Evolutionary conservation across 2,113 vertebrate species (phyloP).

Genomic region (Pyxicephalus adspersus): DNA sequence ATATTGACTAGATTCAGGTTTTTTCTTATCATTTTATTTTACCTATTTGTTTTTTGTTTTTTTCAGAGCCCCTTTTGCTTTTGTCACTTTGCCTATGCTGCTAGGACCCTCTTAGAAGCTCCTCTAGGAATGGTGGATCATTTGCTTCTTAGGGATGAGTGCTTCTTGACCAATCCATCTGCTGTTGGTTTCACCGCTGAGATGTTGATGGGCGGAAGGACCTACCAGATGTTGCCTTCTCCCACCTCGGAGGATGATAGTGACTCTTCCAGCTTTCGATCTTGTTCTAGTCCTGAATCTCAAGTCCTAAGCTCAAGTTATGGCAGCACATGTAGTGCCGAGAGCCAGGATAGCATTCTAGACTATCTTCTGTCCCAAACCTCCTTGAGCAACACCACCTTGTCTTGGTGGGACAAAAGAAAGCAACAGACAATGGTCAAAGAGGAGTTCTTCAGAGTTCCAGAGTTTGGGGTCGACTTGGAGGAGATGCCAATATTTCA

Average conservation of each 20-base stretch:
- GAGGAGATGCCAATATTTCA: slow-evolving; percentile 89
- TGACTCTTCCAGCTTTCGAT: slow-evolving; percentile 87
- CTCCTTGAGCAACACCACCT: slow-evolving; percentile 73
- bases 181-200: slow-evolving; percentile 72
- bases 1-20: not conserved
- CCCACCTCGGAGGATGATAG: slow-evolving; percentile 91
- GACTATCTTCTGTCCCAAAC: slow-evolving; percentile 90
- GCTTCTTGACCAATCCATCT: slow-evolving; percentile 79
- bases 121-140: slow-evolving; percentile 94
- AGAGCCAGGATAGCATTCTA: slow-evolving; percentile 88
- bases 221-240: slow-evolving; percentile 85
- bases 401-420: slow-evolving; percentile 80
- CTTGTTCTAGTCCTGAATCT: slow-evolving; percentile 90
- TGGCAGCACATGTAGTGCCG: slow-evolving; percentile 73
- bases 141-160: slow-evolving; percentile 84
- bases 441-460: slow-evolving; percentile 82
- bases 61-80: slow-evolving; percentile 61
- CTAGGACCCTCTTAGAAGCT: slow-evolving; percentile 63
- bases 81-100: slow-evolving; percentile 63
- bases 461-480: slow-evolving; percentile 77
- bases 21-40: slow-evolving; percentile 24
- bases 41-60: slow-evolving; percentile 63
- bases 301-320: slow-evolving; percentile 87
- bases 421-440: slow-evolving; percentile 74
- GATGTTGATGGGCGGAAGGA: slow-evolving; percentile 77